Evolutionary conservation across 2,797 vertebrate genomes (phyloP), one percentile per base, ranked within the genome.

Genomic region (Neoniphon sammara): DNA sequence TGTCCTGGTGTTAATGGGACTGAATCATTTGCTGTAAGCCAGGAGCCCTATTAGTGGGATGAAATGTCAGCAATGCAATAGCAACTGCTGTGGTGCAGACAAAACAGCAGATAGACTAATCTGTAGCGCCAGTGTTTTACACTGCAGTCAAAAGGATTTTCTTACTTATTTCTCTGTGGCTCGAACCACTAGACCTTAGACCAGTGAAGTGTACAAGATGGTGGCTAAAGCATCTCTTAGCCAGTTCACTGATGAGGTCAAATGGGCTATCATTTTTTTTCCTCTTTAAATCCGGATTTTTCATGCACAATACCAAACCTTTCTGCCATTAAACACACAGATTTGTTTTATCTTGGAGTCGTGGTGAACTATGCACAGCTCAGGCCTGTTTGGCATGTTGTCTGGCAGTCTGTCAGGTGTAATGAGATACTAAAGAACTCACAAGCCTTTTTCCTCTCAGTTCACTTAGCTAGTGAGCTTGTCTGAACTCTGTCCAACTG

Each of bases 371-470:
- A 46, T 42, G 61, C 73, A 66, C 50, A 80, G 82, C 70, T 77
- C 25, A 30, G 73, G 65, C 27, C 60, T 74, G 62, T 81, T 78
- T 66, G 73, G 66, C 81, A 56, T 55, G 58, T 60, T 69, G 39
- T 82, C 76, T 81, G 77, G 58, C 71, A 56, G 25, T 68, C 57
- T 70, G 55, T 80, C 69, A 82, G 77, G 64, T 58, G 81, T 83
- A 90, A 91, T 74, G 54, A 75, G 77, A 90, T 65, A 81, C 80
- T 80, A 73, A 53, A 30, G 75, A 72, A 68, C 49, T 70, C 67
- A 79, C 70, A 73, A 63, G 39, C 58, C 73, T 69, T 67, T 63
- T 50, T 62, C 42, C 31, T 25, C 75, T 71, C 54, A 11, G 10
- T 84, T 72, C 47, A 81, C 73, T 79, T 75, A 63, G 80, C 74